These are phyloP conservation scores for Temnothorax ravouxi DNA, from an alignment of 2,888 invertebrate species.

Conservation along the genomic window DNA sequence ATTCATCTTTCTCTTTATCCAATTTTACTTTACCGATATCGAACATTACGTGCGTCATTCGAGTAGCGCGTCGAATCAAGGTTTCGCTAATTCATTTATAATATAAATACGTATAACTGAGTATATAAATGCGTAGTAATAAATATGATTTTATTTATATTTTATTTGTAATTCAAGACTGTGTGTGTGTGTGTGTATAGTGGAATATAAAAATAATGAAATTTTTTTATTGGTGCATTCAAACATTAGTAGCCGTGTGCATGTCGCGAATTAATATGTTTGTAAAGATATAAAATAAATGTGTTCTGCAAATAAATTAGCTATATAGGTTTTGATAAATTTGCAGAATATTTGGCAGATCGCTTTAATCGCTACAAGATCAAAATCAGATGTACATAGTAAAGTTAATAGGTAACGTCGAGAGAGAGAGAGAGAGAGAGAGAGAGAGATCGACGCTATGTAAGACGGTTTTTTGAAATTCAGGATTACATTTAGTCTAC, in stretches of 20 bases:
- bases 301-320: background rate
- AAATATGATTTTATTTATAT: background rate
- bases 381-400: background rate
- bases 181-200: background rate
- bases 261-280: background rate
- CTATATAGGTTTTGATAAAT: background rate
- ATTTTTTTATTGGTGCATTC: background rate
- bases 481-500: constrained; percentile 48
- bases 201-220: background rate
- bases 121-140: background rate
- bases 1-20: constrained; percentile 13
- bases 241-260: background rate
- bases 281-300: background rate
- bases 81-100: background rate
- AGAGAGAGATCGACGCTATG: background rate
- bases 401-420: background rate
- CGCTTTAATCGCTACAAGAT: constrained; percentile 16
- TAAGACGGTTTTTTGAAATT: constrained; percentile 62
- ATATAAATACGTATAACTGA: background rate
- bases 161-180: background rate
- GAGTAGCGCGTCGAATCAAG: constrained; percentile 8
- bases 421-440: too few relatives aligned
- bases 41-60: constrained; percentile 4
- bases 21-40: constrained; percentile 20
- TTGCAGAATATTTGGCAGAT: background rate